phyloP scores from a whole-genome alignment of 2,888 invertebrate genomes.

The Caprella mutica region DNA sequence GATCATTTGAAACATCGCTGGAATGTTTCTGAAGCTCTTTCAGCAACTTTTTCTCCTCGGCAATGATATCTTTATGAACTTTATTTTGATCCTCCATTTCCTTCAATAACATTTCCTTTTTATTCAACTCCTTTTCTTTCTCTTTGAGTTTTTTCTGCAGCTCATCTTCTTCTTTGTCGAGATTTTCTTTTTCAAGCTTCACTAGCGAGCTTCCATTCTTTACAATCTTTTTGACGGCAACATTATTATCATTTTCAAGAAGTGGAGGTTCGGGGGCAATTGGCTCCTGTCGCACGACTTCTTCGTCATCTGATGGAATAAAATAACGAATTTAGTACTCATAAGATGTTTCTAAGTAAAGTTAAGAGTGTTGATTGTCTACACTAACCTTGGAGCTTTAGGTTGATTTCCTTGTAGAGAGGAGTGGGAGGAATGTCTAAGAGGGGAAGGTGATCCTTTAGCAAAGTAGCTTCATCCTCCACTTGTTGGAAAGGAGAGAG shows the following conservation, averaged over 20 bases:
- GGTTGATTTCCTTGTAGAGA: not conserved
- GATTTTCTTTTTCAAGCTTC: slow-evolving; percentile 7
- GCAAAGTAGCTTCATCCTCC: not conserved
- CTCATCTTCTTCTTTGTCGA: not conserved
- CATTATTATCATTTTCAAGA: not conserved
- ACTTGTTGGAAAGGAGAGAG: not conserved
- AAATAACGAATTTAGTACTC: too few relatives aligned
- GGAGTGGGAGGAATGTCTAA: not conserved
- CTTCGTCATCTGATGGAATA: not conserved
- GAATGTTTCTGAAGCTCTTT: slow-evolving; percentile 25
- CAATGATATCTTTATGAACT: slow-evolving; percentile 29
- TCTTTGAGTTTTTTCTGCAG: not conserved
- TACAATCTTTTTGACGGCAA: not conserved
- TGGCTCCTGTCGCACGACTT: slow-evolving; percentile 13
- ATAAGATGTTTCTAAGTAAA: not conserved
- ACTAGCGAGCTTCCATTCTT: too few relatives aligned
- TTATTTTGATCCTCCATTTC: slow-evolving; percentile 31
- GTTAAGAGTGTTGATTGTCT: not conserved
- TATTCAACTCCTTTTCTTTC: slow-evolving; percentile 13
- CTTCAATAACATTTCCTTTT: slow-evolving; percentile 27
- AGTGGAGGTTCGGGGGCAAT: slow-evolving; percentile 28
- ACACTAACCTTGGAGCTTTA: not conserved
- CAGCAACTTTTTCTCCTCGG: slow-evolving; percentile 31
- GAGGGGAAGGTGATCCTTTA: not conserved
- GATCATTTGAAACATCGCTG: not conserved